A percentile compares a stretch with the other conserved stretches of the same genome.
Evolutionary conservation across 2,113 vertebrate species (phyloP).

Genomic region (Passer montanus): DNA sequence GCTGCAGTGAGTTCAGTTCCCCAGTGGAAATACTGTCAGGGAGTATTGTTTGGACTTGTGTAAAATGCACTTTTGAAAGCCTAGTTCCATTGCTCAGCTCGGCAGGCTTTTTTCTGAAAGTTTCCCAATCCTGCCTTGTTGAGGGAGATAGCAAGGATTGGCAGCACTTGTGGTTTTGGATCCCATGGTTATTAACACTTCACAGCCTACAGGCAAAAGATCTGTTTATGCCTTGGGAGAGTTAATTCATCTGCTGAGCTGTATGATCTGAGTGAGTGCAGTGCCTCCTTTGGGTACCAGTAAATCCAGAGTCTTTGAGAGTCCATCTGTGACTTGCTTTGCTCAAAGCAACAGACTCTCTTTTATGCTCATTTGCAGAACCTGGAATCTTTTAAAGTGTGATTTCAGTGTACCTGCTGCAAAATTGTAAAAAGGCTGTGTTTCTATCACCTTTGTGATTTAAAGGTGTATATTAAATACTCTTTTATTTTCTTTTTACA

Average conservation of each 20-base stretch:
- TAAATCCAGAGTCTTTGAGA: neutral
- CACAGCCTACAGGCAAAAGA: neutral
- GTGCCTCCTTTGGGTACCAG: neutral
- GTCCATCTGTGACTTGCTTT: neutral
- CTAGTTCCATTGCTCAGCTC: neutral
- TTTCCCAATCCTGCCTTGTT: neutral
- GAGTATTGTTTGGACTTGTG: neutral
- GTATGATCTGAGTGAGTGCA: fast-evolving
- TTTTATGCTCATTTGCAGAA: neutral
- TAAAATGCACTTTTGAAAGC: neutral
- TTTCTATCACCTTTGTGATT: neutral
- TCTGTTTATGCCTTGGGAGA: neutral
- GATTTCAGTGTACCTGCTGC: neutral
- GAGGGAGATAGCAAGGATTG: neutral
- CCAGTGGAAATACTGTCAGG: neutral
- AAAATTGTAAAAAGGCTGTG: neutral
- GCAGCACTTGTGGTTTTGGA: neutral
- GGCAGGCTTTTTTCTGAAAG: neutral
- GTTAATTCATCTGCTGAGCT: neutral
- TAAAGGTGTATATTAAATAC: neutral
- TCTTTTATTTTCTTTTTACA: neutral
- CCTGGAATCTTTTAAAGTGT: neutral
- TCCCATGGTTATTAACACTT: neutral
- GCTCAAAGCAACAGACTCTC: neutral
- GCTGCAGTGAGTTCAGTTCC: neutral